These are phyloP conservation scores for Motacilla tschutschensis DNA, from an alignment of 2,113 vertebrate species.

Conservation along the genomic window DNA sequence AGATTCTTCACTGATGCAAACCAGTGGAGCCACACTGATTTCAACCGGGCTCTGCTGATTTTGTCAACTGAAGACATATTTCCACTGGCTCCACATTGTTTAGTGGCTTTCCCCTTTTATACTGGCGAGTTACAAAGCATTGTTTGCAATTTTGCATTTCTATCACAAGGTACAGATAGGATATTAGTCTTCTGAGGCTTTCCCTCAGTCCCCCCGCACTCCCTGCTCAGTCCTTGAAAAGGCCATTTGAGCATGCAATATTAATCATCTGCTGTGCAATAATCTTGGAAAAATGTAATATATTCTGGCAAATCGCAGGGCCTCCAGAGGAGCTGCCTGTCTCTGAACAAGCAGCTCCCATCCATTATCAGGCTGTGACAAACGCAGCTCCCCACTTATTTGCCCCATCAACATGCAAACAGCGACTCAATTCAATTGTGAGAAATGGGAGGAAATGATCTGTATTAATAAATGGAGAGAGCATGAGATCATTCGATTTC, in stretches of 20 bases:
- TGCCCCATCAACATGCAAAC: conserved; percentile 15
- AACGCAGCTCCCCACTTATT: background rate
- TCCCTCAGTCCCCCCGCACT: background rate
- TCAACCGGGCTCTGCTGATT: background rate
- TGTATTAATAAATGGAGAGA: conserved; percentile 31
- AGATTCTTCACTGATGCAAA: background rate
- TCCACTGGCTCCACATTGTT: background rate
- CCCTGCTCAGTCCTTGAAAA: conserved; percentile 17
- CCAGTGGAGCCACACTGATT: background rate
- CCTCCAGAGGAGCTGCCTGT: conserved; percentile 2
- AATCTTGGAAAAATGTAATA: conserved; percentile 37
- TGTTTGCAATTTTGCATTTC: conserved; percentile 29
- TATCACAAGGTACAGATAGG: conserved; percentile 14
- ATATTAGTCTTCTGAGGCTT: conserved; percentile 22
- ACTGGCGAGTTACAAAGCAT: background rate
- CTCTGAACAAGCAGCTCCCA: background rate
- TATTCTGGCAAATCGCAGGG: conserved; percentile 19
- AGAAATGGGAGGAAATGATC: conserved; percentile 40
- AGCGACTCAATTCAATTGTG: background rate
- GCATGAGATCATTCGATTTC: background rate
- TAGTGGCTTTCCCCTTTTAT: background rate
- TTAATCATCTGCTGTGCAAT: conserved; percentile 40
- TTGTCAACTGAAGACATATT: background rate
- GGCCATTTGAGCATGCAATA: conserved; percentile 28
- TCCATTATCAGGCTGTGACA: background rate